Percentiles rank a stretch among this genome's conserved stretches.
These are phyloP conservation scores for Polydrusus pterygomalis DNA, from an alignment of 2,888 invertebrate species.

Conservation along the genomic window DNA sequence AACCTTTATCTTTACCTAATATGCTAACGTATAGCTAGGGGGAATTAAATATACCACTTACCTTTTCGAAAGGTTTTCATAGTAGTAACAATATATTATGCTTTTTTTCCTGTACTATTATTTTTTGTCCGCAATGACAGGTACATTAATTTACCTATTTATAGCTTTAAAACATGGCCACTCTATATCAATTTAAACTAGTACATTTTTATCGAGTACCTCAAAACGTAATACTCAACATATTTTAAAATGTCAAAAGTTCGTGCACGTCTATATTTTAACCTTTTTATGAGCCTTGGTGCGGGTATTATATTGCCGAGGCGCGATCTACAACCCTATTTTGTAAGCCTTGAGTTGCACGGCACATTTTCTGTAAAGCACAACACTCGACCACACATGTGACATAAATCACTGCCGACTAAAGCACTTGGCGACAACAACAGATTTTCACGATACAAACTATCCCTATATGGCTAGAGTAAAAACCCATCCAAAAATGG, in stretches of 20 bases:
- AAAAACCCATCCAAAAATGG: conserved; percentile 48
- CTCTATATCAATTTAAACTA: neutral
- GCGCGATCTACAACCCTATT: conserved; percentile 36
- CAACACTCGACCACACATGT: conserved; percentile 66
- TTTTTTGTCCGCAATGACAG: too few species aligned
- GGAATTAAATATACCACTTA: too few species aligned
- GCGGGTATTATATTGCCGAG: conserved; percentile 29
- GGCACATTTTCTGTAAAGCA: conserved; percentile 64
- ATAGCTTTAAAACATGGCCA: too few species aligned
- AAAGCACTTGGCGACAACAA: conserved; percentile 68
- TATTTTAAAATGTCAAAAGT: conserved; percentile 27
- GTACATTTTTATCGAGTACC: neutral
- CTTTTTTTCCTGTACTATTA: too few species aligned
- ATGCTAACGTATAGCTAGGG: too few species aligned
- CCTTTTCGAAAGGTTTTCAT: too few species aligned
- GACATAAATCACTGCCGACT: conserved; percentile 66
- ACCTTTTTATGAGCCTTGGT: conserved; percentile 34
- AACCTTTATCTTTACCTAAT: too few species aligned
- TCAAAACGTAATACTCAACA: conserved; percentile 14
- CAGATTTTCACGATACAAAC: conserved; percentile 68
- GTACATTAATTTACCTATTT: too few species aligned
- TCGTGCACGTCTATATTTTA: conserved; percentile 40
- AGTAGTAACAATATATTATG: too few species aligned
- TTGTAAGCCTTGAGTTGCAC: conserved; percentile 48
- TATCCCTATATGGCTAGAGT: conserved; percentile 62